phyloP scores from a whole-genome alignment of 2,797 vertebrate species.

The Coregonus ussuriensis region DNA sequence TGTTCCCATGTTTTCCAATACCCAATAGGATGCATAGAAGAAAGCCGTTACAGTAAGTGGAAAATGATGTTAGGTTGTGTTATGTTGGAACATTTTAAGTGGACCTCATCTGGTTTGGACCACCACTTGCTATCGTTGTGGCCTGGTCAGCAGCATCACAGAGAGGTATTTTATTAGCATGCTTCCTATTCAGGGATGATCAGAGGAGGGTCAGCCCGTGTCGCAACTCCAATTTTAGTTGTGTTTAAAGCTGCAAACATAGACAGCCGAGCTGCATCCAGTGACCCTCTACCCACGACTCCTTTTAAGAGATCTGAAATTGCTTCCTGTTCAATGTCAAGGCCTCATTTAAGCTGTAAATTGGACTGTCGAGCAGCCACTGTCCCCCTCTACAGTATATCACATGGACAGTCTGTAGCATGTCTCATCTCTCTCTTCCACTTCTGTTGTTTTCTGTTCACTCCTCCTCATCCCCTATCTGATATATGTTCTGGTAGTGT shows the following conservation, averaged over 20 bases:
- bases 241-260: constrained; percentile 60
- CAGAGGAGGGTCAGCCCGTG: constrained; percentile 44
- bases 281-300: constrained; percentile 38
- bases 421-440: background rate
- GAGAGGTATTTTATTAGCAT: constrained; percentile 41
- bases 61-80: background rate
- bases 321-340: constrained; percentile 62
- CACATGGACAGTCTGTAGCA: background rate
- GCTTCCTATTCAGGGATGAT: constrained; percentile 28
- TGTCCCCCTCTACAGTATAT: constrained; percentile 11
- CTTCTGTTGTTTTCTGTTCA: background rate
- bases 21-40: background rate
- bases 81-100: background rate
- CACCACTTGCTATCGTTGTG: background rate
- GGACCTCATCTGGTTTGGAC: background rate
- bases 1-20: background rate
- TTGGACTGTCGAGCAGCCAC: constrained; percentile 44
- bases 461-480: background rate
- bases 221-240: constrained; percentile 57
- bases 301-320: constrained; percentile 45
- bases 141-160: constrained; percentile 10
- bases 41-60: background rate
- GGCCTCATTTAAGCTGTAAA: constrained; percentile 64
- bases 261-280: constrained; percentile 40
- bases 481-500: constrained; percentile 13